These are phyloP conservation scores for Umimayanthus chanpuru DNA, from an alignment of 92 coral and sea anemone genomes.

Conservation along the genomic window DNA sequence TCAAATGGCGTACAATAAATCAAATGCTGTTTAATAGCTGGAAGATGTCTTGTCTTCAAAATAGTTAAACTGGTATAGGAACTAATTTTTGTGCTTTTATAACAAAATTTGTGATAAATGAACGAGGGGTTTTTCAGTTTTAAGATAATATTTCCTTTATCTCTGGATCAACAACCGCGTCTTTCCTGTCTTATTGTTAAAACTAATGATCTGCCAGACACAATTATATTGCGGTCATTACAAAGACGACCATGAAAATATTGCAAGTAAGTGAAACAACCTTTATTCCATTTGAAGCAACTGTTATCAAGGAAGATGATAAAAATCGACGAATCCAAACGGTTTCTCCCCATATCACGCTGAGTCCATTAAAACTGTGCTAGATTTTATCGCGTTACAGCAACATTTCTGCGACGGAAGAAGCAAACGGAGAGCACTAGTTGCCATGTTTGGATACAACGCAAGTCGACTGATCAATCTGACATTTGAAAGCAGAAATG, in stretches of 20 bases:
- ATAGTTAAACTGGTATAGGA: background rate
- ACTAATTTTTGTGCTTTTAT: background rate
- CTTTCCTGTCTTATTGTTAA: background rate
- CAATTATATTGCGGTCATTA: background rate
- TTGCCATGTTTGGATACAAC: constrained; percentile 16
- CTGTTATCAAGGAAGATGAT: no score
- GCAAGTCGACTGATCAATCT: background rate
- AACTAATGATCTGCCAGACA: background rate
- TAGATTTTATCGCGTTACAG: background rate
- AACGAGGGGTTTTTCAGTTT: background rate
- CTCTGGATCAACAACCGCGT: background rate
- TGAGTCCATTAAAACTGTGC: background rate
- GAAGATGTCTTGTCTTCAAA: background rate
- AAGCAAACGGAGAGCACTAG: background rate
- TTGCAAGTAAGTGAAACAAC: background rate
- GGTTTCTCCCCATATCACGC: background rate
- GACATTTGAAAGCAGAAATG: constrained; percentile 4
- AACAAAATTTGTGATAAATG: background rate
- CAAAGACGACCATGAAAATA: background rate
- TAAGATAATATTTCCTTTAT: constrained; percentile 18
- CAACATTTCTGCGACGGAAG: background rate
- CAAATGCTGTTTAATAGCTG: background rate
- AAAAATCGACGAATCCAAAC: background rate
- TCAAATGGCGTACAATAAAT: background rate
- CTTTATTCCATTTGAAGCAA: background rate